phyloP scores from a whole-genome alignment of 2,888 invertebrate species.

The Falcaria lacertinaria region DNA sequence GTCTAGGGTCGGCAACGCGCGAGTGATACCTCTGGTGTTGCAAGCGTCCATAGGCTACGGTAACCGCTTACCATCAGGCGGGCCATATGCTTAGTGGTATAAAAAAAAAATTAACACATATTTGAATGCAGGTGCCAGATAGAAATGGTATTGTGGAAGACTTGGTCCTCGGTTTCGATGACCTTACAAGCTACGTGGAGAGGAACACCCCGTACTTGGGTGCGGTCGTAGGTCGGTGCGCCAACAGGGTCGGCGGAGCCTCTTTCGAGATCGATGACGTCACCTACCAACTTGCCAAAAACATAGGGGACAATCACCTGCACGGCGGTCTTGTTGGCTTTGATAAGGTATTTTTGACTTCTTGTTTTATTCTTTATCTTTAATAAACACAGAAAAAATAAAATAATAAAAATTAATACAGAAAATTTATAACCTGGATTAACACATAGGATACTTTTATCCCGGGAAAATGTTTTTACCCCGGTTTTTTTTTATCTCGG shows the following conservation, averaged over 20 bases:
- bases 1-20: too few relatives aligned
- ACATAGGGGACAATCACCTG: constrained; percentile 85
- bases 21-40: too few relatives aligned
- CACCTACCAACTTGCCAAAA: constrained; percentile 84
- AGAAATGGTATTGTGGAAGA: constrained; percentile 84
- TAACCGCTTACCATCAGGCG: not conserved
- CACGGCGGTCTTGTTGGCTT: constrained; percentile 94
- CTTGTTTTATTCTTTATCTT: too few relatives aligned
- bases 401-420: too few relatives aligned
- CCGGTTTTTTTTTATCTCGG: too few relatives aligned
- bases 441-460: too few relatives aligned
- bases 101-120: not conserved
- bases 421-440: too few relatives aligned
- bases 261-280: constrained; percentile 70
- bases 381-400: not conserved
- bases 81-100: too few relatives aligned
- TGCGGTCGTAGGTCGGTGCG: constrained; percentile 91
- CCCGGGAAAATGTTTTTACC: too few relatives aligned
- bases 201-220: constrained; percentile 86
- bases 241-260: constrained; percentile 90
- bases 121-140: constrained; percentile 81
- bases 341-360: constrained; percentile 77
- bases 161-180: constrained; percentile 90
- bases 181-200: constrained; percentile 80
- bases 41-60: too few relatives aligned